Evolutionary conservation across 2,113 vertebrate species (phyloP), one percentile per base, ranked within the genome.

Genomic region (Sceloporus tristichus): DNA sequence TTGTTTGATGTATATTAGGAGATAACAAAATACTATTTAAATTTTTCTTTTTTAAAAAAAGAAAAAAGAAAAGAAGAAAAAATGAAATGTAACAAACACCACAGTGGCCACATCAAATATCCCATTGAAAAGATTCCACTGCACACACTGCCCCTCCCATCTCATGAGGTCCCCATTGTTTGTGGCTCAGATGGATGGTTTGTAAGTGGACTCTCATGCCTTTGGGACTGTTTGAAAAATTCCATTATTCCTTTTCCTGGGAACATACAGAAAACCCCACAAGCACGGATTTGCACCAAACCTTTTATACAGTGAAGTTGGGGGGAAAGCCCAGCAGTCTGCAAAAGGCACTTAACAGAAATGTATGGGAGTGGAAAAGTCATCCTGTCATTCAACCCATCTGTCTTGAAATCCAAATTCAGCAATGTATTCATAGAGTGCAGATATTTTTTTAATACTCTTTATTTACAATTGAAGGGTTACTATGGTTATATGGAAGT

Each of bases 1-100:
- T 94, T 82, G 75, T 94, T 96, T 90, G 94, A 94, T 97, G 97
- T 97, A 96, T 97, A 97, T 96, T 96, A 95, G 94, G 94, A 96
- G 96, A 94, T 86, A 92, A 94, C 90, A 85, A 95, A 95, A 96
- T 95, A 94, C 94, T 96, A 97, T 96, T 96, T 97, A 96, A 96
- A 93, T 54, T 88, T 79, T 91, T 95, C 95, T 87, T 89, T 84
- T 86, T 68, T 34, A 27, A 71, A 71, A 29, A 78, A 77, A 78
- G 14, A 88, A 84, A 84, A 83, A 88, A 78, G 59, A 27, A 88
- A 88, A 40, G 66, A 93, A 91, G 2, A 76, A 74, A 14, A 85
- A 87, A 88, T 87, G 48, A 94, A 95, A 91, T 73, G 84, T 89
- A 94, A 59, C 81, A 92, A 94, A 96, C 96, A 90, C n/a, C 89